A percentile compares a stretch with the other conserved stretches of the same genome.
These are phyloP conservation scores for Diorhabda elongata DNA, from an alignment of 1,140 invertebrate genomes.

Conservation along the genomic window DNA sequence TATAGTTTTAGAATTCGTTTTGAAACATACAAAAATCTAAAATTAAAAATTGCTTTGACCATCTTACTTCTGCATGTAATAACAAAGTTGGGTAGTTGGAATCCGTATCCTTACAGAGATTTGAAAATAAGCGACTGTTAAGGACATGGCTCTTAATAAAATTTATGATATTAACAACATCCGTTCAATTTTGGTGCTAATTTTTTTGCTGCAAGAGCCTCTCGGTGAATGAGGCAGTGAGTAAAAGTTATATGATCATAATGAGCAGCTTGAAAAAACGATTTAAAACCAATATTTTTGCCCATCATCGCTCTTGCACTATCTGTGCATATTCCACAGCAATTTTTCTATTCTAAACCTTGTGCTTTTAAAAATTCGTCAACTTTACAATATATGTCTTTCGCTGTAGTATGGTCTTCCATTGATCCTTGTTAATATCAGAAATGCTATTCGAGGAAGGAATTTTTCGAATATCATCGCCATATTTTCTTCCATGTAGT, in stretches of 20 bases:
- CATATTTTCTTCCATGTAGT: too few species aligned
- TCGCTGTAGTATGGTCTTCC: slow-evolving; percentile 24
- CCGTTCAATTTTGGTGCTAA: slow-evolving; percentile 27
- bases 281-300: slow-evolving; percentile 38
- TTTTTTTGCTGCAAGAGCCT: slow-evolving; percentile 32
- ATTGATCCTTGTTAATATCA: background rate
- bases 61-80: slow-evolving; percentile 29
- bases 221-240: slow-evolving; percentile 27
- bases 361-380: slow-evolving; percentile 16
- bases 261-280: slow-evolving; percentile 29
- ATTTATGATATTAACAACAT: slow-evolving; percentile 31
- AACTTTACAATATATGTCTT: slow-evolving; percentile 31
- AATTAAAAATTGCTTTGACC: background rate
- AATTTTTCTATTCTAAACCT: slow-evolving; percentile 24
- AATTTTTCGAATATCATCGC: too few species aligned
- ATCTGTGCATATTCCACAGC: slow-evolving; percentile 23
- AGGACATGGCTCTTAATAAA: slow-evolving; percentile 30
- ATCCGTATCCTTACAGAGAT: slow-evolving; percentile 26
- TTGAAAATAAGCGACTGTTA: slow-evolving; percentile 27
- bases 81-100: slow-evolving; percentile 26
- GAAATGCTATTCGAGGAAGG: too few species aligned
- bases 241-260: slow-evolving; percentile 31
- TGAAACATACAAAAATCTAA: too few species aligned
- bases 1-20: too few species aligned
- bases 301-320: slow-evolving; percentile 26